Conservation (phyloP, 1,140 invertebrate species). For the Drepana arcuata region DNA sequence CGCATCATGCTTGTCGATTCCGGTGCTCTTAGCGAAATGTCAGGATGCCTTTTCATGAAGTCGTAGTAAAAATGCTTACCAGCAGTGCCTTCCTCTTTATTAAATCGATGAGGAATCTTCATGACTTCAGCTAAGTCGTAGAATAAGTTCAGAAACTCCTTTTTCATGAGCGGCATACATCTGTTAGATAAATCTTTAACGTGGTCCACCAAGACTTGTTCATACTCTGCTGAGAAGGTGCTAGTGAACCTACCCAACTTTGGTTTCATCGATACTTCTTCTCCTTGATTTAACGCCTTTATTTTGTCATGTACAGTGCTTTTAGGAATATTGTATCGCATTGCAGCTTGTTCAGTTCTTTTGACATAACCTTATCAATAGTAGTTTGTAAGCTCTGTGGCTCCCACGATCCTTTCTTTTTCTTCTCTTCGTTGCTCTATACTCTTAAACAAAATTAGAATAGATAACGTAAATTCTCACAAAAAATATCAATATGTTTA, state of each 20-base stretch:
- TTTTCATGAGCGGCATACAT: constrained; percentile 16
- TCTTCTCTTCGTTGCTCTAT: constrained; percentile 15
- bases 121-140: constrained; percentile 14
- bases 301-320: constrained; percentile 31
- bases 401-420: constrained; percentile 26
- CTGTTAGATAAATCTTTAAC: constrained; percentile 25
- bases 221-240: constrained; percentile 22
- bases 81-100: constrained; percentile 21
- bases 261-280: constrained; percentile 24
- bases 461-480: constrained; percentile 11
- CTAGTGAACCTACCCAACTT: constrained; percentile 24
- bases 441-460: constrained; percentile 17
- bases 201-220: constrained; percentile 19
- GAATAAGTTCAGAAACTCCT: constrained; percentile 14
- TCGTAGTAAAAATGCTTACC: constrained; percentile 49
- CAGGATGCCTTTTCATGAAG: constrained; percentile 52
- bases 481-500: constrained; percentile 13
- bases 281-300: constrained; percentile 19
- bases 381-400: constrained; percentile 21
- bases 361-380: constrained; percentile 24
- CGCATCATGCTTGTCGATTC: constrained; percentile 51
- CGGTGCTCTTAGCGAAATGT: constrained; percentile 41
- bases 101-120: constrained; percentile 18
- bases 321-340: constrained; percentile 28
- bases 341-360: constrained; percentile 27